Base-by-base conservation (phyloP, 2,888 invertebrate genomes). In the Lymantria dispar region DNA sequence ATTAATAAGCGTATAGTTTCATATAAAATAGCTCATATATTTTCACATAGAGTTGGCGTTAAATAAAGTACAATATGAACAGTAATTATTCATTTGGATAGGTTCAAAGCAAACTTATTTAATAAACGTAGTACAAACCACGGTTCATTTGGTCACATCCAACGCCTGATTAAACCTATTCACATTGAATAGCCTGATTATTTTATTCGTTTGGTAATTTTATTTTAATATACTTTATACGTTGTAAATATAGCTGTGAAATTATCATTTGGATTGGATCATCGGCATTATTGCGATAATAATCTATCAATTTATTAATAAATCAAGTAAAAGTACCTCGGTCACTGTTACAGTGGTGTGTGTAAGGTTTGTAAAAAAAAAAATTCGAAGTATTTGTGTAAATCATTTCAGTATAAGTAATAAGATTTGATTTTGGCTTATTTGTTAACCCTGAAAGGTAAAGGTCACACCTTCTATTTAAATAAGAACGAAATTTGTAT, bases 121-220 rank as follows among this genome's bases (percentile, higher is more conserved):
- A 66, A 70, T 65, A 72, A 59, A 62, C 62, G 58, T 64, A 56
- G 50, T 52, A 52, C 50, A 54, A 62, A 58, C 57, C 48, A 58
- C 59, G 66, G 74, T 71, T 75, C 64, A 75, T 76, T 76, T 69
- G 65, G 58, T 70, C 66, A 62, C 59, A 72, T 64, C 43, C 58
- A 40, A 64, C 52, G 68, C 60, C 64, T 70, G 67, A 72, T 74
- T 74, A 72, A 68, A 62, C 65, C 51, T 64, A 64, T 69, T 67
- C 60, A 62, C 53, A 60, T 54, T 57, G 55, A 67, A 63, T 61
- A 58, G 46, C 50, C 43, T 45, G 56, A 52, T 69, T 63, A 53
- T 62, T 64, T 58, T 53, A 64, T 64, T 45, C 51, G 56, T 56
- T 62, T 58, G 52, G 40, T 61, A 60, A 69, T 65, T 65, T 67